Conservation (phyloP, 2,797 vertebrate species). For the Catamblyrhynchus diadema region DNA sequence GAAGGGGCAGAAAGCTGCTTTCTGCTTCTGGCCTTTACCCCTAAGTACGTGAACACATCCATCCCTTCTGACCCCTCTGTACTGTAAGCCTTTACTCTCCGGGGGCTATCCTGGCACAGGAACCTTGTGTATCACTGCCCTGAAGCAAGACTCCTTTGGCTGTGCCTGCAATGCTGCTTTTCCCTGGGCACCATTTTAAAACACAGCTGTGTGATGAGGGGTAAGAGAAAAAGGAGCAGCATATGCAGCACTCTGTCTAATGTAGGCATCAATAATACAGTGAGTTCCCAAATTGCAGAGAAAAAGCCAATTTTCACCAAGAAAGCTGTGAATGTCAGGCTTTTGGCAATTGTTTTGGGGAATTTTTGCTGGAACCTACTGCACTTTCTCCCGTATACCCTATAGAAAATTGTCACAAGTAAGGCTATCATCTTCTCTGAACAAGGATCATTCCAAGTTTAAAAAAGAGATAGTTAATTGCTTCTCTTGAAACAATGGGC, state of each 20-base stretch:
- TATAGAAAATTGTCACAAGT: background rate
- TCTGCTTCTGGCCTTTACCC: background rate
- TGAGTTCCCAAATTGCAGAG: background rate
- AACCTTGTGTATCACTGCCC: background rate
- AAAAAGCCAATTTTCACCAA: background rate
- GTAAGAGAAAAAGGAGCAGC: background rate
- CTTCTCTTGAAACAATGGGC: background rate
- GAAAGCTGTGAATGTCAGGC: accelerated
- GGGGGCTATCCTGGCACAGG: background rate
- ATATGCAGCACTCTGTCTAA: background rate
- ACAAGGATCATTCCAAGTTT: background rate
- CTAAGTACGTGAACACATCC: background rate
- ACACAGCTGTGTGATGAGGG: background rate
- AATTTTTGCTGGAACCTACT: background rate
- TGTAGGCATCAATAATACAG: background rate
- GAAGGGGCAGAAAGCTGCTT: background rate
- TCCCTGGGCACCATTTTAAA: background rate
- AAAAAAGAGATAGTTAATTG: background rate
- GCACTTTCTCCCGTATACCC: background rate
- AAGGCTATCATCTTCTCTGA: background rate
- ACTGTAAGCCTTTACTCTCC: background rate
- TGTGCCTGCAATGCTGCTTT: background rate
- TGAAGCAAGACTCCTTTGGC: background rate
- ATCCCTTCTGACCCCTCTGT: background rate
- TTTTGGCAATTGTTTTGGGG: background rate